Base-by-base conservation (phyloP, 2,113 vertebrate species). In the Nestor notabilis region DNA sequence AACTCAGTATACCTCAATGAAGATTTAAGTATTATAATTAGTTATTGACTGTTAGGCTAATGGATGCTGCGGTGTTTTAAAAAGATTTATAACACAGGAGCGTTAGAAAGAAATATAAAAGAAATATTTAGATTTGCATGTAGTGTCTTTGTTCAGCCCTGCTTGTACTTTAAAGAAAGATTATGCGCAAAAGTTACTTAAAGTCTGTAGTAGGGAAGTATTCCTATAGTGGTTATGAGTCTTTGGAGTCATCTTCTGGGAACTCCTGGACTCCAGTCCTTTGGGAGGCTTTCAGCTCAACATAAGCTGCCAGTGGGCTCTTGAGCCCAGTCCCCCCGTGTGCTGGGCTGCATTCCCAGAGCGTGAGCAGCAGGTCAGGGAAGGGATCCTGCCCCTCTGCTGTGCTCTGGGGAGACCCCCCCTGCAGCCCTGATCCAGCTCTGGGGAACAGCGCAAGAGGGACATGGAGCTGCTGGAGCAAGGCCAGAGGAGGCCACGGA, bases 391-490 rank as follows among this genome's bases (percentile, higher is more conserved):
- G 55, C 19, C 8, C 8, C 33, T 58, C 9, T n/a, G 20, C 55
- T 58, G 55, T n/a, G 31, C 55, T n/a, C 20, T n/a, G 20, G 13
- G 55, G 33, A 58, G 13, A n/a, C 1, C 13, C 19, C 20, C 33
- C 33, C 55, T 58, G 55, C 55, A n/a, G 20, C 6, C 33, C 33
- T n/a, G 13, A 21, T 58, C 55, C 55, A 58, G 33, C 33, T 56
- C 31, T 56, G 8, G 31, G 19, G 31, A 56, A 3, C 55, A 56
- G 19, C 55, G 33, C 53, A 21, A 21, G 55, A 56, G 53, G 53
- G 55, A 56, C 0, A 3, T 56, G 53, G 31, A 13, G 31, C 19
- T 56, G 11, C 1, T 56, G 53, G 8, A 56, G 31, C 1, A 1
- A 33, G 53, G 2, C 2, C 31, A 56, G 53, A 56, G 53, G 53